These are phyloP conservation scores for Cantharis rufa DNA, from an alignment of 2,888 invertebrate species.

Conservation along the genomic window DNA sequence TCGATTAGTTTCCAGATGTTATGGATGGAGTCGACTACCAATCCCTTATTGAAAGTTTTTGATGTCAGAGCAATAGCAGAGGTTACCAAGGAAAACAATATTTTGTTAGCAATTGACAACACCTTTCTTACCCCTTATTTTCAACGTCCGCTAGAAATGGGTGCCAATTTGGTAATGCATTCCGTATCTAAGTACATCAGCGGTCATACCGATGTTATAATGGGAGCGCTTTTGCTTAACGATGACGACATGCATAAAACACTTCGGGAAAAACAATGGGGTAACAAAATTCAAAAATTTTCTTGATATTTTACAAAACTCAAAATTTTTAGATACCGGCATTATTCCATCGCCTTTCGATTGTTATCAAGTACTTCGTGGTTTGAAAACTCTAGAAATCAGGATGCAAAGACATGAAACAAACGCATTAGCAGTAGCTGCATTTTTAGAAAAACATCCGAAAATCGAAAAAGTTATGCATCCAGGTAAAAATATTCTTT, in stretches of 20 bases:
- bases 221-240: slow-evolving; percentile 88
- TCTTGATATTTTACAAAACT: not conserved
- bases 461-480: slow-evolving; percentile 80
- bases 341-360: slow-evolving; percentile 96
- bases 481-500: slow-evolving; percentile 64
- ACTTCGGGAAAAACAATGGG: slow-evolving; percentile 65
- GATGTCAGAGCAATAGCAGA: slow-evolving; percentile 78
- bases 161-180: slow-evolving; percentile 89
- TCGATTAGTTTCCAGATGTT: slow-evolving; percentile 63
- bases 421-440: slow-evolving; percentile 77
- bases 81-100: slow-evolving; percentile 62
- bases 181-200: slow-evolving; percentile 98
- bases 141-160: slow-evolving; percentile 87
- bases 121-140: slow-evolving; percentile 91
- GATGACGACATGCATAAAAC: slow-evolving; percentile 70
- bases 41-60: slow-evolving; percentile 85
- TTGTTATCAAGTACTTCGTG: slow-evolving; percentile 89
- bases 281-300: slow-evolving; percentile 34
- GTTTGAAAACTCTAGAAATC: slow-evolving; percentile 89
- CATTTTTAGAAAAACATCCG: slow-evolving; percentile 79
- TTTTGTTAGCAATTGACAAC: slow-evolving; percentile 86
- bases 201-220: slow-evolving; percentile 95
- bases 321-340: slow-evolving; percentile 71
- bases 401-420: slow-evolving; percentile 89
- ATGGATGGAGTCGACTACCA: slow-evolving; percentile 97